phyloP scores from a whole-genome alignment of 37 sponge, comb jelly and placozoan genomes.

The Ianthella basta region DNA sequence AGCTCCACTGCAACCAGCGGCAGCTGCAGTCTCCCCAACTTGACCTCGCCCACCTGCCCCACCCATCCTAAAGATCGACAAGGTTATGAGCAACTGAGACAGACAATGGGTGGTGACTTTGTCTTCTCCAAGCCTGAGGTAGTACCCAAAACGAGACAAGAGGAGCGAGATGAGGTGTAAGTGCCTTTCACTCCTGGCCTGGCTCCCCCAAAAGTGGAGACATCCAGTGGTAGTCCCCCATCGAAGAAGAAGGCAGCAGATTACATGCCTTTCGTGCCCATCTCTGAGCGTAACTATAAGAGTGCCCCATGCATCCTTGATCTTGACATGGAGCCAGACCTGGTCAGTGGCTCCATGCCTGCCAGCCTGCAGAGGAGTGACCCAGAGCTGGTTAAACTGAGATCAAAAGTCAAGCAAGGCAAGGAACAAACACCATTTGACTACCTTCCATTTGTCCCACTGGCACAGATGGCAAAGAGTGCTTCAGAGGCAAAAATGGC shows the following conservation, averaged over 20 bases:
- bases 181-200: slow-evolving; percentile 3
- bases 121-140: neutral
- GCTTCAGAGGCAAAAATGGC: no score
- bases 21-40: neutral
- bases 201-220: no score
- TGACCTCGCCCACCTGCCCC: neutral
- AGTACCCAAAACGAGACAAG: neutral
- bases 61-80: neutral
- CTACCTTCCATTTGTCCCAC: no score
- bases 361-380: no score
- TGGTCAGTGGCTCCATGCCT: neutral
- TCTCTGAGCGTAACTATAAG: slow-evolving; percentile 2
- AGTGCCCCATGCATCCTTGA: slow-evolving; percentile 13
- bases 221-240: no score
- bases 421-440: no score
- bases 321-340: neutral
- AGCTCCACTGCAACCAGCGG: no score
- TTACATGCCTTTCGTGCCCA: slow-evolving; percentile 12
- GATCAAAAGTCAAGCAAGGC: no score
- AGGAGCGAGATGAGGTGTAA: neutral
- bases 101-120: neutral
- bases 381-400: no score
- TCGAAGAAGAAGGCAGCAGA: slow-evolving; percentile 9
- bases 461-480: no score
- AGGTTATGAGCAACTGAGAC: neutral